Evolutionary conservation across 2,113 vertebrate genomes (phyloP).

Genomic region (Geococcyx californianus): DNA sequence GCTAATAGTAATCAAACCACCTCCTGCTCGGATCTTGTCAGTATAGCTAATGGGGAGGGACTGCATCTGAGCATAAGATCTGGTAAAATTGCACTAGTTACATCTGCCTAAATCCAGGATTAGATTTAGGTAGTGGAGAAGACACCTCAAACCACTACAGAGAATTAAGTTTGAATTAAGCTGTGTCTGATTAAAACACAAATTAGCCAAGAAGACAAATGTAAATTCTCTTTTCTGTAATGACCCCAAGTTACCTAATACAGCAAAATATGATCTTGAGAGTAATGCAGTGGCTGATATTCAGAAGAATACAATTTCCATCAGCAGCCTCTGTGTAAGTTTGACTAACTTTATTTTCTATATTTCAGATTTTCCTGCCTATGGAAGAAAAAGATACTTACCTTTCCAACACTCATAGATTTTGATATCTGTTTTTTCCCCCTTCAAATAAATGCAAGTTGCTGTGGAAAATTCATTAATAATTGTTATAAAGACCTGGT

Average conservation of each 20-base stretch:
- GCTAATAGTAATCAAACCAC: neutral
- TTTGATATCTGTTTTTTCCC: fast-evolving
- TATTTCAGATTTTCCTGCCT: neutral
- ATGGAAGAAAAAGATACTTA: neutral
- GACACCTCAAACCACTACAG: neutral
- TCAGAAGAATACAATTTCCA: neutral
- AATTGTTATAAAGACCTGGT: neutral
- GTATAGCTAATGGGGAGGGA: neutral
- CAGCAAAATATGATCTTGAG: neutral
- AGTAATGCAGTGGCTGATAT: neutral
- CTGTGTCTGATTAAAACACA: neutral
- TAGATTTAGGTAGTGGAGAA: neutral
- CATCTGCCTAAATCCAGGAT: neutral
- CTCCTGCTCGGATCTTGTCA: neutral
- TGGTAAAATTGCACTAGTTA: neutral
- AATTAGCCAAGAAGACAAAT: neutral
- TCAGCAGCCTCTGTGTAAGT: neutral
- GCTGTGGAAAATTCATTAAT: neutral
- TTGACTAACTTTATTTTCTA: neutral
- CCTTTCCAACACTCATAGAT: neutral
- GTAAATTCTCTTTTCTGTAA: neutral
- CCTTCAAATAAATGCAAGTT: neutral
- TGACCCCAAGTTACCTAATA: neutral
- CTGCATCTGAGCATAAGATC: neutral
- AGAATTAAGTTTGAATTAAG: neutral